These are phyloP conservation scores for Parauchenoglanis punctatus DNA, from an alignment of 2,797 vertebrate genomes.

Conservation along the genomic window DNA sequence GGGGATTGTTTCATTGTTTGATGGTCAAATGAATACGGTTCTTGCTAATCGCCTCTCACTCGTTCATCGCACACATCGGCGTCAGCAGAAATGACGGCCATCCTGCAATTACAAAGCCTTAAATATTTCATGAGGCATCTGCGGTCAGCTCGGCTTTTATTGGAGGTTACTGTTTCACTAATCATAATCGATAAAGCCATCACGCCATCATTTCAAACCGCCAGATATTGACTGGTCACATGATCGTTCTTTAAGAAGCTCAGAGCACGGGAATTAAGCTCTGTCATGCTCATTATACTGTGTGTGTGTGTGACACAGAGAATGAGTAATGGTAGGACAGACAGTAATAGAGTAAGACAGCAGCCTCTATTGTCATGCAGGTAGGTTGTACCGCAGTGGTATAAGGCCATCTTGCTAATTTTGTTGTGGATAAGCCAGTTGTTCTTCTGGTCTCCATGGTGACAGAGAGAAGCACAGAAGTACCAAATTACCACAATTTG, in stretches of 20 bases:
- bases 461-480: not conserved
- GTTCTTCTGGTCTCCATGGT: too few relatives aligned
- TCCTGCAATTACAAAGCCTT: not conserved
- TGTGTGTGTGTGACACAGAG: not conserved
- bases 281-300: not conserved
- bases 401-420: too few relatives aligned
- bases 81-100: not conserved
- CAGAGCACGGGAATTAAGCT: not conserved
- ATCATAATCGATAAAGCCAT: constrained; percentile 23
- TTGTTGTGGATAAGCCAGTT: not conserved
- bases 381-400: not conserved
- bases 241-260: not conserved
- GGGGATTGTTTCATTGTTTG: not conserved
- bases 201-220: not conserved
- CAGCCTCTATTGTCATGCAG: not conserved
- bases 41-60: not conserved
- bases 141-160: constrained; percentile 1
- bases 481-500: not conserved
- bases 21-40: not conserved
- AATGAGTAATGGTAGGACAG: not conserved
- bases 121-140: constrained; percentile 24
- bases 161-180: not conserved
- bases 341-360: not conserved
- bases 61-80: not conserved
- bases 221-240: not conserved